Percentiles rank a stretch among this genome's conserved stretches.
Conservation (phyloP, 2,113 vertebrate genomes). For the Nibea coibor region DNA sequence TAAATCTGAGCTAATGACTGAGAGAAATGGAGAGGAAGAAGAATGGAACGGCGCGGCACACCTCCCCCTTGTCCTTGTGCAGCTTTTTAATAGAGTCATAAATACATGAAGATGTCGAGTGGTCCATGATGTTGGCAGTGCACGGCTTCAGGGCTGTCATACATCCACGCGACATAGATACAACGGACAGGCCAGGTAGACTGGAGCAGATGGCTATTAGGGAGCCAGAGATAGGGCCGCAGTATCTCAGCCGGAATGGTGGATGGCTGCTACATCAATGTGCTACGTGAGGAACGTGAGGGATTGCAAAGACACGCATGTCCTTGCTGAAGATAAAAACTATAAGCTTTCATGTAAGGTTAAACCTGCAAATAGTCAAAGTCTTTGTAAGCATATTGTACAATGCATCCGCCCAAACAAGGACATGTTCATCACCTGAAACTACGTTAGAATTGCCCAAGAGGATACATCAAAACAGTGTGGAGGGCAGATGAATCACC, state of each 20-base stretch:
- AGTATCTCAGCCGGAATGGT: not conserved
- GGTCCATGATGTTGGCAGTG: constrained; percentile 55
- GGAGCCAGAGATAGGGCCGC: not conserved
- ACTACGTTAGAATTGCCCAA: too few relatives aligned
- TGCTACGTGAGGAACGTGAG: not conserved
- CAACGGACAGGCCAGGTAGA: constrained; percentile 41
- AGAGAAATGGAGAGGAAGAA: constrained; percentile 50
- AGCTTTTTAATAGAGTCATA: constrained; percentile 80
- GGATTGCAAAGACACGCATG: constrained; percentile 17
- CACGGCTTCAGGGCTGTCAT: constrained; percentile 74
- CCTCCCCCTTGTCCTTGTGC: constrained; percentile 75
- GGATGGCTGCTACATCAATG: constrained; percentile 17
- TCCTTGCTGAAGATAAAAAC: not conserved
- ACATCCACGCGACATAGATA: constrained; percentile 56
- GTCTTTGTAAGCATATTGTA: not conserved
- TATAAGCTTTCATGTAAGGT: not conserved
- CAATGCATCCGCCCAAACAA: not conserved
- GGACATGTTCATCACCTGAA: too few relatives aligned
- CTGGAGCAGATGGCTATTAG: constrained; percentile 22
- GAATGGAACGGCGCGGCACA: constrained; percentile 28
- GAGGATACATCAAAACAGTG: too few relatives aligned
- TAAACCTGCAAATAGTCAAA: not conserved
- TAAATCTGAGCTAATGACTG: constrained; percentile 74
- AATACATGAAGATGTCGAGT: constrained; percentile 71
- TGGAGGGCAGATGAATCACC: too few relatives aligned